phyloP scores from a whole-genome alignment of 2,113 vertebrate species.

The Gyps fulvus region DNA sequence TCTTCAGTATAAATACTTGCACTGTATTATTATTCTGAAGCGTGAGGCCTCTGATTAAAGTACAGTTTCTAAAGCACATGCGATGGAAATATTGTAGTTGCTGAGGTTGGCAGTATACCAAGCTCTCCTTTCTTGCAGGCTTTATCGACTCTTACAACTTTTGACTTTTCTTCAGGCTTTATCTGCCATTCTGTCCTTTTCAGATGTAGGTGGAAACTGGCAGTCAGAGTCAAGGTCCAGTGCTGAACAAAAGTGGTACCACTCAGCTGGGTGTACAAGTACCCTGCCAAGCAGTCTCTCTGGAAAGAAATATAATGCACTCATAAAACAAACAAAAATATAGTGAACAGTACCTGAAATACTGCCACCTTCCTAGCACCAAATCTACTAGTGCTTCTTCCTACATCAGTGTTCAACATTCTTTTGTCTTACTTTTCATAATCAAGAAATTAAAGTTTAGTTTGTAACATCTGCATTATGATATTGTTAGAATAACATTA shows the following conservation, averaged over 20 bases:
- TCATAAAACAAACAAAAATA: not conserved
- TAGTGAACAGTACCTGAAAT: not conserved
- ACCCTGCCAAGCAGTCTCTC: not conserved
- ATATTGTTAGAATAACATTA: not conserved
- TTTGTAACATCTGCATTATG: not conserved
- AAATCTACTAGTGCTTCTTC: not conserved
- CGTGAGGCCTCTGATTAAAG: not conserved
- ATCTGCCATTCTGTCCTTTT: not conserved
- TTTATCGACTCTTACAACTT: not conserved
- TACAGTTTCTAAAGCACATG: accelerated
- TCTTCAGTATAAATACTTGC: not conserved
- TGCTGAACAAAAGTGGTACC: not conserved
- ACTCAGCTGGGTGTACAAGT: not conserved
- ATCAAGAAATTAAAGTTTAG: not conserved
- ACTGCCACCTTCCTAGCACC: not conserved
- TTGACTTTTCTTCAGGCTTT: not conserved
- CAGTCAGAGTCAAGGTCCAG: not conserved
- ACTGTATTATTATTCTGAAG: not conserved
- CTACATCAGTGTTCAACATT: not conserved
- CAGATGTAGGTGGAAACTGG: not conserved
- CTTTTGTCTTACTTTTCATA: not conserved
- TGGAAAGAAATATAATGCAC: not conserved
- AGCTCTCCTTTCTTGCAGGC: not conserved
- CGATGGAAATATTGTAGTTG: not conserved
- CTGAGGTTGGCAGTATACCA: not conserved